These are phyloP conservation scores for Sylvicola cinctus DNA, from an alignment of 2,888 invertebrate species.

Conservation along the genomic window DNA sequence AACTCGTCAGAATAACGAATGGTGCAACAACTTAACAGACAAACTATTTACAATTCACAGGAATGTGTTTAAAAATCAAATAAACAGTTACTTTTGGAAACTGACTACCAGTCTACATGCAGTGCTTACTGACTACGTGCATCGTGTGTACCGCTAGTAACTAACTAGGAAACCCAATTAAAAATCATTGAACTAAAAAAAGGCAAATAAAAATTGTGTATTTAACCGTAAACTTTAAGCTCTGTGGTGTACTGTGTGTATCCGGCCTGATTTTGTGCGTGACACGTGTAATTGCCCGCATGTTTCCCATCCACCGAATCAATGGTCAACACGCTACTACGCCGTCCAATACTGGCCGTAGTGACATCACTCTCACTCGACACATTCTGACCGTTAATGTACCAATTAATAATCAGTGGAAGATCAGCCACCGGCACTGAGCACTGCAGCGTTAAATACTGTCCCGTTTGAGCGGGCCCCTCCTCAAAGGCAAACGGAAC, in stretches of 20 bases:
- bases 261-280: slow-evolving; percentile 51
- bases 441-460: slow-evolving; percentile 42
- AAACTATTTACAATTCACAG: too few relatives aligned
- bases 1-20: too few relatives aligned
- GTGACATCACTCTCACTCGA: slow-evolving; percentile 37
- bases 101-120: too few relatives aligned
- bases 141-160: too few relatives aligned
- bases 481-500: slow-evolving; percentile 62
- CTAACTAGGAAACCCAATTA: too few relatives aligned
- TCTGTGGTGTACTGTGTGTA: slow-evolving; percentile 41
- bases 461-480: slow-evolving; percentile 54
- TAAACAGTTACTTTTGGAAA: too few relatives aligned
- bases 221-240: slow-evolving; percentile 49
- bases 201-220: too few relatives aligned
- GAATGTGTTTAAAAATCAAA: too few relatives aligned
- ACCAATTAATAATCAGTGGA: slow-evolving; percentile 58
- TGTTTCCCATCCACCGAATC: slow-evolving; percentile 41
- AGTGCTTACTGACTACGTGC: too few relatives aligned
- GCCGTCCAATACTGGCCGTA: slow-evolving; percentile 29
- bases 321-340: slow-evolving; percentile 39
- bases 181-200: too few relatives aligned
- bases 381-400: slow-evolving; percentile 31
- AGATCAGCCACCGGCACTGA: slow-evolving; percentile 57
- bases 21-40: too few relatives aligned
- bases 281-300: slow-evolving; percentile 56